phyloP scores from a whole-genome alignment of 2,113 vertebrate genomes.

The Brachionichthys hirsutus region DNA sequence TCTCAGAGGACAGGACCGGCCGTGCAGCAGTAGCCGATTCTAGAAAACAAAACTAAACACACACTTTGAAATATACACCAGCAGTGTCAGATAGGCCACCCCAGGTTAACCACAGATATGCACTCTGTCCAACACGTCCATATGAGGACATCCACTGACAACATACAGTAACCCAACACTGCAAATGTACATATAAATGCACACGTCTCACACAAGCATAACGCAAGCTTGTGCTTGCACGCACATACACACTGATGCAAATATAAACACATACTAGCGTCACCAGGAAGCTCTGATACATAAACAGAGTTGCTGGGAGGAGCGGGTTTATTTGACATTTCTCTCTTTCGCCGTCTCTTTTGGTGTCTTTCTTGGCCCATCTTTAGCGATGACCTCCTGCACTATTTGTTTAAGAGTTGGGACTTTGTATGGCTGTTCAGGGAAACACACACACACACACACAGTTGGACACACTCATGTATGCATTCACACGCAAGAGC shows the following conservation, averaged over 20 bases:
- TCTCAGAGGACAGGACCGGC: neutral
- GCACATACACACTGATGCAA: too few relatives aligned
- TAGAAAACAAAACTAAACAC: conserved; percentile 53
- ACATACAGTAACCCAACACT: conserved; percentile 33
- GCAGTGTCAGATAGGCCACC: conserved; percentile 45
- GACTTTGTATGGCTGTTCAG: conserved; percentile 19
- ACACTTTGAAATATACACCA: conserved; percentile 46
- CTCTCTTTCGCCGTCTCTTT: conserved; percentile 10
- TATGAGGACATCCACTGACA: conserved; percentile 32
- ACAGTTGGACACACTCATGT: neutral
- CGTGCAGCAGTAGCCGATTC: conserved; percentile 35
- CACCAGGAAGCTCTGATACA: too few relatives aligned
- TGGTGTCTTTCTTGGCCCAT: conserved; percentile 42
- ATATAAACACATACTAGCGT: too few relatives aligned
- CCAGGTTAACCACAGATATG: conserved; percentile 51
- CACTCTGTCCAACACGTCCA: conserved; percentile 18
- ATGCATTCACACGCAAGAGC: conserved; percentile 5
- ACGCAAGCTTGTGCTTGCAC: too few relatives aligned
- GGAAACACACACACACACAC: conserved; percentile 32
- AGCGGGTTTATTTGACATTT: conserved; percentile 56
- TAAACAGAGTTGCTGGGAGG: conserved; percentile 52
- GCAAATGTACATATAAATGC: conserved; percentile 16
- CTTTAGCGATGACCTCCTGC: conserved; percentile 30
- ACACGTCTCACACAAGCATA: neutral
- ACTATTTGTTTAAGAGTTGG: conserved; percentile 48